Conservation (phyloP, 2,888 invertebrate genomes). For the Colostygia pectinataria region DNA sequence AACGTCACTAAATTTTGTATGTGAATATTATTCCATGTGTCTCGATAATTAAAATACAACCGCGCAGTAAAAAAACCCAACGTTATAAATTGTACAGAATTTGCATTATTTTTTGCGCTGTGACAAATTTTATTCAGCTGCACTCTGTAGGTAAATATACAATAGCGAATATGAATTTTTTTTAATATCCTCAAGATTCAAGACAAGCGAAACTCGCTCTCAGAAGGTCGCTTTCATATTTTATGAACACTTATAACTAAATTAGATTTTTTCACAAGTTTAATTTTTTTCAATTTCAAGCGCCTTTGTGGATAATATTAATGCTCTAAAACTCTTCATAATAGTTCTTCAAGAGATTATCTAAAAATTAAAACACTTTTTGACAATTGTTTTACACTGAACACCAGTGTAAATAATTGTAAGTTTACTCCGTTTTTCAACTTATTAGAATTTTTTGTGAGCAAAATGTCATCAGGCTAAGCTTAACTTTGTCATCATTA, state of each 20-base stretch:
- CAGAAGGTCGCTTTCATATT: constrained; percentile 65
- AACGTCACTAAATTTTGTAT: constrained; percentile 26
- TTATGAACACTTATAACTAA: constrained; percentile 69
- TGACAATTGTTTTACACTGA: too few relatives aligned
- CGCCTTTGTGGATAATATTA: too few relatives aligned
- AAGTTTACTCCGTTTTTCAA: too few relatives aligned
- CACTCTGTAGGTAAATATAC: constrained; percentile 43
- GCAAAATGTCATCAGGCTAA: too few relatives aligned
- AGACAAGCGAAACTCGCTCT: constrained; percentile 58
- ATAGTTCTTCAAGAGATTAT: too few relatives aligned
- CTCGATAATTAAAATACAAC: constrained; percentile 40
- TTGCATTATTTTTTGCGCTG: constrained; percentile 31
- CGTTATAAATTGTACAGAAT: constrained; percentile 27
- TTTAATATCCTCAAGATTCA: constrained; percentile 67
- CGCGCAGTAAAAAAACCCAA: constrained; percentile 21
- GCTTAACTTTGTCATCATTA: too few relatives aligned
- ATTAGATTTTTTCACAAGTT: constrained; percentile 60
- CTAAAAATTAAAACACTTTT: constrained; percentile 31
- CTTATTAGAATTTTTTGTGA: too few relatives aligned
- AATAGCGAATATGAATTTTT: constrained; percentile 58
- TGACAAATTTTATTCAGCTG: constrained; percentile 39
- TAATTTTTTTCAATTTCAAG: constrained; percentile 29
- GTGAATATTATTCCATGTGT: constrained; percentile 27
- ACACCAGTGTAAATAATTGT: too few relatives aligned
- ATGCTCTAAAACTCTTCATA: too few relatives aligned